Conservation (phyloP, 2,888 invertebrate genomes). For the Xestia sexstrigata region DNA sequence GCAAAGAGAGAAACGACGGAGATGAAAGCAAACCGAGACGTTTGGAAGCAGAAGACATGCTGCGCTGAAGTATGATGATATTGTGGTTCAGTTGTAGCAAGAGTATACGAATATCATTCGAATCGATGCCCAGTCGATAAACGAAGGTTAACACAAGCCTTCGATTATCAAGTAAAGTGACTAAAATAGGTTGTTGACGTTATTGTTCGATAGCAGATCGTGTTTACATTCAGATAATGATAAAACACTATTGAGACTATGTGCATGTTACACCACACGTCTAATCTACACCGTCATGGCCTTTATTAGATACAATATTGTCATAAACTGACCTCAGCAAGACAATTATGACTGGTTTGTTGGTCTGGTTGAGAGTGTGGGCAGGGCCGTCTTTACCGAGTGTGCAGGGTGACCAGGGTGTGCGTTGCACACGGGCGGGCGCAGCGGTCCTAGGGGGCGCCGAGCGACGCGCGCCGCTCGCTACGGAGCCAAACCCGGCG, state of each 20-base stretch:
- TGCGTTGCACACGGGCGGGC: no score
- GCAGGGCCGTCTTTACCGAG: no score
- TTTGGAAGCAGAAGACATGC: not conserved
- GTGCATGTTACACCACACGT: not conserved
- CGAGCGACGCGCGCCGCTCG: no score
- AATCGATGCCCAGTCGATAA: not conserved
- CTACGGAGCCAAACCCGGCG: no score
- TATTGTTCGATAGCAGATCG: slow-evolving; percentile 27
- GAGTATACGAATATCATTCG: slow-evolving; percentile 1
- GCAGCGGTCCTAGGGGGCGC: no score
- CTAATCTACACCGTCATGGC: not conserved
- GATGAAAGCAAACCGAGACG: not conserved
- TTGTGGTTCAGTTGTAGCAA: not conserved
- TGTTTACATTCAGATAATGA: slow-evolving; percentile 33
- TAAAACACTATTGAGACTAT: slow-evolving; percentile 39
- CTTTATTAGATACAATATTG: not conserved
- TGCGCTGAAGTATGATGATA: not conserved
- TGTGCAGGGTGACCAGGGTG: no score
- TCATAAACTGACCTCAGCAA: not conserved
- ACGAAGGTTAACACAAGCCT: slow-evolving; percentile 10
- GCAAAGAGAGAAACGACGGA: not conserved
- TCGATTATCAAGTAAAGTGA: slow-evolving; percentile 6
- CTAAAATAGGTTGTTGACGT: slow-evolving; percentile 34
- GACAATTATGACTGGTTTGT: no score
- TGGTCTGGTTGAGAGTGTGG: no score